Evolutionary conservation across 2,113 vertebrate species (phyloP), one percentile per base, ranked within the genome.

Genomic region (Dromaius novaehollandiae): DNA sequence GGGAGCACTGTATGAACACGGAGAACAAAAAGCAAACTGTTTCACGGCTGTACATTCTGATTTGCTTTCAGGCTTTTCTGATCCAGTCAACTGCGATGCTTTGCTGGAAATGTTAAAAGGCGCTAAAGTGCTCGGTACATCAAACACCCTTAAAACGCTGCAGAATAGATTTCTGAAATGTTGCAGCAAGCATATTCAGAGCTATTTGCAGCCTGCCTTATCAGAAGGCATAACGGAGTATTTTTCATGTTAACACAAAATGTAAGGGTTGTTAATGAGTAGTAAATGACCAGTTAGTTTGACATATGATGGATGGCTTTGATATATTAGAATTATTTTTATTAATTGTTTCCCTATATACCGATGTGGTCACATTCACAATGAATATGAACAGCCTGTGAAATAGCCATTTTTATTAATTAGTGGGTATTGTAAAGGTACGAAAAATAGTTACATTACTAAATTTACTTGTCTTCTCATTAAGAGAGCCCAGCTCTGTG

Each of bases 181-280:
- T 8, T 16, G 38, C 44, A 11, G 40, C 63, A 7, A 44, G 30
- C 25, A 3, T 12, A 4, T 36, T 25, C 55, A 8, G 34, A 12
- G 78, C 2, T 7, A 14, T 28, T 20, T 6, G 46, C 28, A 2
- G 13, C 17, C 38, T 50, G 36, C 42, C n/a, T 6, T 18, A 40
- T 77, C 64, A 11, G 36, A 24, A 65, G 38, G 20, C 1, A 2
- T 15, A 1, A 0, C 2, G 21, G 11, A 32, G 7, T 3, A 0
- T 8, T 50, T 26, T 42, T 13, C 7, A 55, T 11, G 18, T 10
- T 34, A 26, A 22, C 3, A 4, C 36, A 19, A 32, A 36, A 40
- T 3, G 2, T 9, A 5, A 0, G 5, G 18, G 22, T 26, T 69
- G n/a, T 3, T 30, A 16, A 65, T 12, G 14, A 42, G 42, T 24